phyloP scores from a whole-genome alignment of 2,888 invertebrate species.

The Lithophane semibrunnea region DNA sequence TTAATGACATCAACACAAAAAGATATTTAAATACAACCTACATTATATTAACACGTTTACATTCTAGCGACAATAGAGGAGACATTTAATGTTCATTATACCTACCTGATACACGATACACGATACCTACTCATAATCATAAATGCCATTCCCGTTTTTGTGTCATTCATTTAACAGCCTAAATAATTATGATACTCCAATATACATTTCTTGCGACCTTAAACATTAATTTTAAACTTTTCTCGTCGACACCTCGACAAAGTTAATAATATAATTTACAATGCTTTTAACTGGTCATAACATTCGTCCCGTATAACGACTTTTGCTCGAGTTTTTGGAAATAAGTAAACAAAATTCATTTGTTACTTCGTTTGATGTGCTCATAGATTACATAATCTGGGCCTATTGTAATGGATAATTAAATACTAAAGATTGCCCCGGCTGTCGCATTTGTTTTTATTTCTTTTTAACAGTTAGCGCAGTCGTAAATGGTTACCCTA shows the following conservation, averaged over 20 bases:
- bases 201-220: slow-evolving; percentile 51
- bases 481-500: slow-evolving; percentile 12
- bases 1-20: slow-evolving; percentile 1
- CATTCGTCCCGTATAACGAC: slow-evolving; percentile 65
- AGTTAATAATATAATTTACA: slow-evolving; percentile 69
- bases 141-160: slow-evolving; percentile 39
- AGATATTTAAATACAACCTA: neutral
- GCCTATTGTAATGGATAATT: slow-evolving; percentile 23
- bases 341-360: slow-evolving; percentile 55
- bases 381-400: slow-evolving; percentile 14
- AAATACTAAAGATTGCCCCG: neutral
- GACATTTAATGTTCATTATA: no score
- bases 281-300: slow-evolving; percentile 68
- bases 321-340: slow-evolving; percentile 60
- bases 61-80: slow-evolving; percentile 35
- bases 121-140: slow-evolving; percentile 39
- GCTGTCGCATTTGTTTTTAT: slow-evolving; percentile 8
- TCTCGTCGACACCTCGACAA: slow-evolving; percentile 59
- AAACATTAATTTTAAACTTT: slow-evolving; percentile 58
- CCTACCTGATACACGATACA: no score
- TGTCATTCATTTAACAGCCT: slow-evolving; percentile 42
- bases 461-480: neutral
- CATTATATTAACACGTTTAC: slow-evolving; percentile 12
- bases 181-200: slow-evolving; percentile 36
- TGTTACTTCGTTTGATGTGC: slow-evolving; percentile 8